These are phyloP conservation scores for Lagria hirta DNA, from an alignment of 2,888 invertebrate genomes.

Conservation along the genomic window DNA sequence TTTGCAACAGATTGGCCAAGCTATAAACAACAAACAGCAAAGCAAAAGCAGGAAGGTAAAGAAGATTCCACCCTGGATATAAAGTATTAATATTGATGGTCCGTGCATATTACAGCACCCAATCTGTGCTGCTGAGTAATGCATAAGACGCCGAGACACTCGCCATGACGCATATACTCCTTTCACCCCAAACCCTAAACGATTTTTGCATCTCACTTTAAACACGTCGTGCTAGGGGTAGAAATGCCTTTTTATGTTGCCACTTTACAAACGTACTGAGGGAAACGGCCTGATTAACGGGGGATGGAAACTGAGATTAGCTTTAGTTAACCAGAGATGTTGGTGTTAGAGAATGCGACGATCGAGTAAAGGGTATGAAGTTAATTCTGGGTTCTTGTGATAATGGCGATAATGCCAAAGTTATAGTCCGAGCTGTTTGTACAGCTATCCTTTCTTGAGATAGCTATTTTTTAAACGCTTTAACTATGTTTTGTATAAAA, in stretches of 20 bases:
- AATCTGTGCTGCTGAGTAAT: constrained; percentile 45
- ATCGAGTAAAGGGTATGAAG: constrained; percentile 20
- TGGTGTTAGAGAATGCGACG: constrained; percentile 15
- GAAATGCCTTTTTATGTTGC: constrained; percentile 14
- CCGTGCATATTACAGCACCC: constrained; percentile 52
- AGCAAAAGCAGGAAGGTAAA: constrained; percentile 19
- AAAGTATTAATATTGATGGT: constrained; percentile 51
- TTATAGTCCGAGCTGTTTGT: no score
- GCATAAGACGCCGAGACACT: constrained; percentile 20
- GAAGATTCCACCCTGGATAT: constrained; percentile 27
- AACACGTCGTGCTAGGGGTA: constrained; percentile 6
- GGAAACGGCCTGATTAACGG: constrained; percentile 24
- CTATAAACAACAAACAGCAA: constrained; percentile 10
- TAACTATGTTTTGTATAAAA: no score
- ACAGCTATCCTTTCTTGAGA: no score
- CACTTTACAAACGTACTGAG: constrained; percentile 12
- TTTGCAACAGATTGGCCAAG: no score
- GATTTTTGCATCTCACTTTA: constrained; percentile 1
- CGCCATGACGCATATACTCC: constrained; percentile 9
- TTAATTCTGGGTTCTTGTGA: constrained; percentile 20
- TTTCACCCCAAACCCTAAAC: constrained; percentile 1
- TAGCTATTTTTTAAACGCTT: no score
- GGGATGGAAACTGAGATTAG: constrained; percentile 21
- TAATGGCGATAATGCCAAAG: no score
- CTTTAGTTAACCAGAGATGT: constrained; percentile 6